phyloP scores from a whole-genome alignment of 1,140 invertebrate genomes.

The Lanistes nyassanus region DNA sequence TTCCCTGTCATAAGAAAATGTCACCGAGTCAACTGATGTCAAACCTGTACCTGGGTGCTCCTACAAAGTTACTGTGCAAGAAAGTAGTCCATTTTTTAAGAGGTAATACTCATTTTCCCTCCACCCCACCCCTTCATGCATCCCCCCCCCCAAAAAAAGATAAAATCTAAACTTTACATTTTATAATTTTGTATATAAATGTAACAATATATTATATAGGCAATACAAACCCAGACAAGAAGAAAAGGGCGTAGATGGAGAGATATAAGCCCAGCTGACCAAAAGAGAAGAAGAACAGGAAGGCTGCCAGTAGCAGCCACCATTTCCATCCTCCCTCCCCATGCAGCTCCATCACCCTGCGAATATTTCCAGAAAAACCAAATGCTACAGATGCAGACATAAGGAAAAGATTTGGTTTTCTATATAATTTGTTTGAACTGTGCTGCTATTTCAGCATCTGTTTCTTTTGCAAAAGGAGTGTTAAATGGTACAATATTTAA shows the following conservation, averaged over 20 bases:
- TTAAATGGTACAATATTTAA: neutral
- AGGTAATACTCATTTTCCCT: no score
- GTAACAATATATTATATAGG: no score
- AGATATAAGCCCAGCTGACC: conserved; percentile 39
- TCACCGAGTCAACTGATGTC: no score
- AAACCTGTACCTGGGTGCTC: no score
- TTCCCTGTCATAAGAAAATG: no score
- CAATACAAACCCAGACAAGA: conserved; percentile 37
- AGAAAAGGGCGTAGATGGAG: conserved; percentile 35
- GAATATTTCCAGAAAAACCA: conserved; percentile 12
- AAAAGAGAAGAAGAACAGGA: conserved; percentile 44
- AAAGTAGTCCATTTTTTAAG: no score
- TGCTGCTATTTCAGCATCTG: neutral
- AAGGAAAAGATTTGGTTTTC: neutral
- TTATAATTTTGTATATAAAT: no score
- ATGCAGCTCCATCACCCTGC: conserved; percentile 36
- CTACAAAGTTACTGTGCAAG: no score
- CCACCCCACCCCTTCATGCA: no score
- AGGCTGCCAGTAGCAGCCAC: conserved; percentile 42
- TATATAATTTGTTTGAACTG: neutral
- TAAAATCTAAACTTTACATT: no score
- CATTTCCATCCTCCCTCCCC: conserved; percentile 33
- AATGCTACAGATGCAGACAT: neutral
- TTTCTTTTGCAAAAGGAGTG: neutral
- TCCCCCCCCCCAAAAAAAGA: no score